Conservation (phyloP, 1,140 invertebrate species). For the Saccostrea echinata region DNA sequence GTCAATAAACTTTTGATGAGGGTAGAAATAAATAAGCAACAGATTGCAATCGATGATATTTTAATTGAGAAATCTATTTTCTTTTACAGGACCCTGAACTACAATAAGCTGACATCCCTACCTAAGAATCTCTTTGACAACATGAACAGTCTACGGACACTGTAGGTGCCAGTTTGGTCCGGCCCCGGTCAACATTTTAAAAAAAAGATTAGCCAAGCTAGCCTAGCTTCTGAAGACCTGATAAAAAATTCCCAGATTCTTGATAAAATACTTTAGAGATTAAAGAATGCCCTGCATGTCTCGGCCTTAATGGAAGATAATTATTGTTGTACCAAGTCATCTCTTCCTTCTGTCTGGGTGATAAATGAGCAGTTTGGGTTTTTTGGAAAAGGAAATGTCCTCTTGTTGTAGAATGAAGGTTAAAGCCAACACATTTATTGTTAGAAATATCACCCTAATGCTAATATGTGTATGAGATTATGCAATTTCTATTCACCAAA, state of each 20-base stretch:
- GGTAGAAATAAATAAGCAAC: background rate
- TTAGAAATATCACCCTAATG: conserved; percentile 34
- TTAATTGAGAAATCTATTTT: conserved; percentile 41
- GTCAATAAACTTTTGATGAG: background rate
- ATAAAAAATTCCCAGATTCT: background rate
- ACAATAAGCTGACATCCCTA: conserved; percentile 94
- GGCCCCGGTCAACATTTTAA: background rate
- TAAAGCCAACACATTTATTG: conserved; percentile 23
- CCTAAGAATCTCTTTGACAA: conserved; percentile 89
- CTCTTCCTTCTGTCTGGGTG: background rate
- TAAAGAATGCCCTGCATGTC: conserved; percentile 25
- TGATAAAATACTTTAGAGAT: conserved; percentile 37
- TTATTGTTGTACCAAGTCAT: conserved; percentile 39
- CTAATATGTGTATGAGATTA: conserved; percentile 28
- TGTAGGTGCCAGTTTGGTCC: conserved; percentile 81
- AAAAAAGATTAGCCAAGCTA: conserved; percentile 4
- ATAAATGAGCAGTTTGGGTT: conserved; percentile 7
- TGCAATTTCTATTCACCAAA: conserved; percentile 30
- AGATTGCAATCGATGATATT: background rate
- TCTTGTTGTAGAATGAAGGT: conserved; percentile 25
- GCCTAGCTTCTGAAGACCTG: background rate
- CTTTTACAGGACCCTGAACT: conserved; percentile 91
- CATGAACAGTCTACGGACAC: conserved; percentile 88
- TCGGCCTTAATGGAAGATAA: conserved; percentile 19
- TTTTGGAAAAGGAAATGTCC: conserved; percentile 34